Evolutionary conservation across 2,888 invertebrate genomes (phyloP), one percentile per base, ranked within the genome.

Genomic region (Folsomia manolachei): DNA sequence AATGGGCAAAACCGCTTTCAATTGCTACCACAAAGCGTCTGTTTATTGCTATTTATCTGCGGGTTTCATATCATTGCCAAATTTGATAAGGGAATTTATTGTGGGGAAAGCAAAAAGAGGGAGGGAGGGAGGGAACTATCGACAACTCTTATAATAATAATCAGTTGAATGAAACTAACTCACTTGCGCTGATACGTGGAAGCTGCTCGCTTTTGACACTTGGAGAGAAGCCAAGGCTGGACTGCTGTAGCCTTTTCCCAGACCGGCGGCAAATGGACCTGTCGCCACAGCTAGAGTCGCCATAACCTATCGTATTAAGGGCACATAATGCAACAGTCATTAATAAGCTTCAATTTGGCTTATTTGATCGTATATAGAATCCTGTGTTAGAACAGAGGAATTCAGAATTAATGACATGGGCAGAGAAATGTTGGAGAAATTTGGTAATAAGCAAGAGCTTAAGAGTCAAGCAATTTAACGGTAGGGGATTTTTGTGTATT

Each of bases 191-290:
- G 80, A 75, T 23, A 80, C 80, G 68, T 78, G 76, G 71, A 80
- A 80, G 73, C 76, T 77, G 53, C 76, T 77, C 62, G 78, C 78
- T 73, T 78, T 79, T 19, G 81, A 79, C 82, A 90, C 90, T 75
- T 90, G 88, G 82, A 92, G 88, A 0, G 91, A 92, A 21, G 91
- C 91, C 76, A 92, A 88, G 1, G 92, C 92, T 0, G 92, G 92
- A 0, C 91, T 91, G 84, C 91, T 91, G 86, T 92, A 92, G 9
- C 92, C 92, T 83, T 92, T 92, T 77, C 74, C 90, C 67, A 92
- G 86, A 0, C 92, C 92, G 0, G 91, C 91, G 1, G 91, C 90
- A 80, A 92, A 89, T 19, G 92, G 91, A 11, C 92, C 92, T 82
- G 92, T 86, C 2, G 91, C 91, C 64, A 92, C 90, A 0, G 91